Base-by-base conservation (phyloP, 2,797 vertebrate genomes). In the Chelonia mydas region DNA sequence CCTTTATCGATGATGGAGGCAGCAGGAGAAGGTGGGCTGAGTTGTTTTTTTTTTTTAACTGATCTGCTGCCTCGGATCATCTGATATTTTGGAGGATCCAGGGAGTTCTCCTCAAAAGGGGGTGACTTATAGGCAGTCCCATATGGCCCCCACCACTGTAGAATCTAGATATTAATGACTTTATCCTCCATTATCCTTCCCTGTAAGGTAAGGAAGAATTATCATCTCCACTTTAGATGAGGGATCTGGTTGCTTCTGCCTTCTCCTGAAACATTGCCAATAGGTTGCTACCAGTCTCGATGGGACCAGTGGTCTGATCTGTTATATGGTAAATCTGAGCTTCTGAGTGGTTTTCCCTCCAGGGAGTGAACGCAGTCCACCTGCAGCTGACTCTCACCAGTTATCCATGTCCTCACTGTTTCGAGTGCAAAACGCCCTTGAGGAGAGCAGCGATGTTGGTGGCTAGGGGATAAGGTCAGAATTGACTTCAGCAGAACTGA, bases 1-100 rank as follows among this genome's bases (percentile, higher is more conserved):
- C 78, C 90, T 0, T 0, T 13, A 51, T 89, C 85, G 87, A 33
- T 0, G 74, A 13, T 25, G 87, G 72, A 12, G 76, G 23, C 5
- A 49, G 33, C 55, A n/a, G 57, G 17, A n/a, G 47, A 54, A 54
- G 50, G 50, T 21, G 33, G 21, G 31, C 49, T 3, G 31, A 6
- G 47, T 21, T 15, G 51, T 17, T 33, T 27, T 47, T 13, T n/a
- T 41, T 41, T 51, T 33, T 27, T 47, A 13, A 31, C 41, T 55
- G 19, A 23, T 45, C 45, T 21, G 47, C 77, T 80, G n/a, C 19
- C 19, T 77, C 8, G 37, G 45, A 27, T 25, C 33, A 21, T 59
- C 55, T 37, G 10, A 31, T 50, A 79, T 79, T 79, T 51, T 79
- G 45, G 47, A 25, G 47, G 25, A 25, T 10, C 31, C 27, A 23